These are phyloP conservation scores for Thryonomys swinderianus DNA, from an alignment of 2,113 vertebrate genomes.

Conservation along the genomic window DNA sequence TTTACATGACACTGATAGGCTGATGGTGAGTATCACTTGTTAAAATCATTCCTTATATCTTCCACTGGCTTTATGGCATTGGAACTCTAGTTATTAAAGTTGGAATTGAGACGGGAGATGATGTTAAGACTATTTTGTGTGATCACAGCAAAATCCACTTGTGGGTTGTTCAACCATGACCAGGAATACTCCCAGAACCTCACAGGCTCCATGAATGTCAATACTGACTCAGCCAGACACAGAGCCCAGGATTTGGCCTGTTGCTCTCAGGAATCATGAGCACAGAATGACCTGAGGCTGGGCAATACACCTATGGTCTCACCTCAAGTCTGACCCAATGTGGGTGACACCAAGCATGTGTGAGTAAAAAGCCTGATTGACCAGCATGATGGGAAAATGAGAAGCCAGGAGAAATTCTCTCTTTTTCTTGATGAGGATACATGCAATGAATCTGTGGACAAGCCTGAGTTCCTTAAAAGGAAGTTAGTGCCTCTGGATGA, in stretches of 20 bases:
- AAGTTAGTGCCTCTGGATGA: neutral
- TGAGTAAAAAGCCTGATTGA: neutral
- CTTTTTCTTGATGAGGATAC: neutral
- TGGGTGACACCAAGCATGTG: neutral
- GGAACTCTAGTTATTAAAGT: slow-evolving; percentile 64
- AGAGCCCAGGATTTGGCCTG: neutral
- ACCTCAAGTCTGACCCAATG: neutral
- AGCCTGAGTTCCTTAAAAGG: neutral
- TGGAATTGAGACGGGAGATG: neutral
- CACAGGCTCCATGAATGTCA: neutral
- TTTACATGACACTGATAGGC: slow-evolving; percentile 61
- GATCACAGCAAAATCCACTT: slow-evolving; percentile 32
- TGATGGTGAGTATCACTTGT: slow-evolving; percentile 45
- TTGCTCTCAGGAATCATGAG: neutral
- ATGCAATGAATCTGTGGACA: neutral
- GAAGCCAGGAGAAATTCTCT: neutral
- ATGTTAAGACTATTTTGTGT: slow-evolving; percentile 28
- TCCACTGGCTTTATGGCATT: neutral
- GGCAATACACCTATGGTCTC: accelerated
- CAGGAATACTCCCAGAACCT: neutral
- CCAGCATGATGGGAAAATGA: neutral
- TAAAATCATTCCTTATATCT: slow-evolving; percentile 55
- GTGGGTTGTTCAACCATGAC: neutral
- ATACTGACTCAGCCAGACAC: neutral
- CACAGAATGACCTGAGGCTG: neutral